Evolutionary conservation across 2,113 vertebrate genomes (phyloP).

Genomic region (Prionailurus bengalensis): DNA sequence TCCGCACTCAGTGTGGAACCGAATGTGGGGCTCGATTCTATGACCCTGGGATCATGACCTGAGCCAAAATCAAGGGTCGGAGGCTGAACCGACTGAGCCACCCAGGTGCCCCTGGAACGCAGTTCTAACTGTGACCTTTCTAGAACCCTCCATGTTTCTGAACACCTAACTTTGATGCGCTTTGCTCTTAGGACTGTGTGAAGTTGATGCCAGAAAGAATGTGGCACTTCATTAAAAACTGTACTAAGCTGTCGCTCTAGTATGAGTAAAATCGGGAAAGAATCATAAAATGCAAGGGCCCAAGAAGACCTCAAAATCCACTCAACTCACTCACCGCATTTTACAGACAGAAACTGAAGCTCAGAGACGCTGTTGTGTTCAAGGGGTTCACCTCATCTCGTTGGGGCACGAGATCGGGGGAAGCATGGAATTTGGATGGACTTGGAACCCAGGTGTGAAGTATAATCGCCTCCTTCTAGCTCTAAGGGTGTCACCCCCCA

Average conservation of each 20-base stretch:
- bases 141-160: neutral
- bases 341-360: neutral
- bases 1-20: no score
- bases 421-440: no score
- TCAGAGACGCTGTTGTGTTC: fast-evolving
- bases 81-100: no score
- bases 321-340: fast-evolving
- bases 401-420: fast-evolving
- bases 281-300: neutral
- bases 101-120: neutral
- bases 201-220: neutral
- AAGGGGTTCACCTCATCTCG: fast-evolving
- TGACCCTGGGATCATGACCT: no score
- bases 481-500: neutral
- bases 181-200: neutral
- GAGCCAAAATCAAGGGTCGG: no score
- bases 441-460: neutral
- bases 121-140: neutral
- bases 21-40: no score
- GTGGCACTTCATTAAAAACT: neutral
- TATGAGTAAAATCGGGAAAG: neutral
- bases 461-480: neutral
- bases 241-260: neutral
- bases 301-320: neutral
- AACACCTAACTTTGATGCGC: neutral